Conservation (phyloP, 2,797 vertebrate genomes). For the Peromyscus aztecus region DNA sequence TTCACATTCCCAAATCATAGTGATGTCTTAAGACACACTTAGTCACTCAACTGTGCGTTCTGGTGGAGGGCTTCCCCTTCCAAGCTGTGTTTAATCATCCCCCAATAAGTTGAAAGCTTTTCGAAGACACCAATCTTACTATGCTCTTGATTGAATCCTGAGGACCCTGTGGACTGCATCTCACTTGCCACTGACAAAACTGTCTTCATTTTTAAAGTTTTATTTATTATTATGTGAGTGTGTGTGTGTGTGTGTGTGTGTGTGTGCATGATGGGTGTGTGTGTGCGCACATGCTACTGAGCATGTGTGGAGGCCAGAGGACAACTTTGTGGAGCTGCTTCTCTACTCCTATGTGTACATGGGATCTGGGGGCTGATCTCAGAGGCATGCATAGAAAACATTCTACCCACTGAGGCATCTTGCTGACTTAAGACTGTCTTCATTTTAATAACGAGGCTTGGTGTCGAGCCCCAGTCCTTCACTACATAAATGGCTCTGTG, state of each 20-base stretch:
- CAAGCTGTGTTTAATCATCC: not conserved
- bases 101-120: not conserved
- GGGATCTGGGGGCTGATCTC: not conserved
- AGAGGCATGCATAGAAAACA: not conserved
- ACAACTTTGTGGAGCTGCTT: not conserved
- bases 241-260: not conserved
- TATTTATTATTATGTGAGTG: not conserved
- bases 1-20: not conserved
- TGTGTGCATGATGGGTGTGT: not conserved
- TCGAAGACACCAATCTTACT: not conserved
- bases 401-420: not conserved
- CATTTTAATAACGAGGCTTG: not conserved
- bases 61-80: not conserved
- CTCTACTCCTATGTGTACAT: not conserved
- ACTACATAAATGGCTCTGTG: not conserved
- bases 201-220: not conserved
- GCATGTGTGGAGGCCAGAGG: not conserved
- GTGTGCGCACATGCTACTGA: too few relatives aligned
- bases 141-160: not conserved
- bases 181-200: too few relatives aligned
- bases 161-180: not conserved
- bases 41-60: not conserved
- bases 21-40: not conserved
- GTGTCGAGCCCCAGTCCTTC: too few relatives aligned
- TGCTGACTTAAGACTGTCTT: not conserved